Conservation (phyloP, 2,113 vertebrate genomes). For the Oncorhynchus keta region DNA sequence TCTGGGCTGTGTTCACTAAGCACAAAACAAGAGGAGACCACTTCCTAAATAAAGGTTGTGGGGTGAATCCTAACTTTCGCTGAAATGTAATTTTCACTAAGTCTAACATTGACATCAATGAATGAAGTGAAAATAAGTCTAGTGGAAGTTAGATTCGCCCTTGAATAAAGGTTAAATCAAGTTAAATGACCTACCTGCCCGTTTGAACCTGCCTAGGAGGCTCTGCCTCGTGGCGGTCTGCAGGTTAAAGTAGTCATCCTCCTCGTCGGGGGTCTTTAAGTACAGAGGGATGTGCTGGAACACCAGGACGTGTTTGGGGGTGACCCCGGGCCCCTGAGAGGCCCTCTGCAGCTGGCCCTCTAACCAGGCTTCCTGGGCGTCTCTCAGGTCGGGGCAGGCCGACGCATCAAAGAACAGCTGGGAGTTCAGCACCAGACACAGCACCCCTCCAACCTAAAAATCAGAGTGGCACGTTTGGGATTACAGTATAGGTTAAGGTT, state of each 20-base stretch:
- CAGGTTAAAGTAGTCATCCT: slow-evolving; percentile 91
- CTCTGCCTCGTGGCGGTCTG: slow-evolving; percentile 72
- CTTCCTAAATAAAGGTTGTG: background rate
- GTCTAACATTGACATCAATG: no score
- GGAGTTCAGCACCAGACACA: slow-evolving; percentile 94
- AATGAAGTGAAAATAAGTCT: no score
- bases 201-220: slow-evolving; percentile 81
- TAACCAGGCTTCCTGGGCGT: slow-evolving; percentile 89
- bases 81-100: no score
- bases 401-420: slow-evolving; percentile 86
- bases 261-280: slow-evolving; percentile 79
- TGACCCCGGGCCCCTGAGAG: slow-evolving; percentile 48
- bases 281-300: slow-evolving; percentile 97
- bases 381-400: slow-evolving; percentile 77
- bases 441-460: slow-evolving; percentile 81
- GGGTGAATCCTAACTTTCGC: no score
- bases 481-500: no score
- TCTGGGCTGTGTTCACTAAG: background rate
- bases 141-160: no score
- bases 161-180: no score
- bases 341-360: slow-evolving; percentile 78
- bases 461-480: background rate
- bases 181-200: slow-evolving; percentile 78
- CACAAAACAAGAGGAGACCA: background rate
- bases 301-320: slow-evolving; percentile 79